These are phyloP conservation scores for Macrotus californicus DNA, from an alignment of 2,113 vertebrate genomes.

Conservation along the genomic window DNA sequence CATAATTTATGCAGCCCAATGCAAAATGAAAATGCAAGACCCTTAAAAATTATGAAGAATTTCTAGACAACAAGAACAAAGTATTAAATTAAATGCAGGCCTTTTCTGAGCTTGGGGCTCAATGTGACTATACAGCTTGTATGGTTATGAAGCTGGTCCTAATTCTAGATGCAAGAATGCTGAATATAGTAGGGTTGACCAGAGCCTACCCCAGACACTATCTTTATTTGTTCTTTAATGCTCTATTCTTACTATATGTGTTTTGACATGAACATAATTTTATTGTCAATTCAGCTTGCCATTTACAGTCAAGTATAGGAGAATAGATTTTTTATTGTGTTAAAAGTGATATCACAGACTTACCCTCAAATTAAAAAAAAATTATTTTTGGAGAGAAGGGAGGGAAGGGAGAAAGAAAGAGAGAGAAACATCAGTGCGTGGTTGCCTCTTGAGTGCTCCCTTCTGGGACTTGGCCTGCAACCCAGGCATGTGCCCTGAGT, in stretches of 20 bases:
- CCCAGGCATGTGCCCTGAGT: too few relatives aligned
- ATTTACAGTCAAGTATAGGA: slow-evolving; percentile 33
- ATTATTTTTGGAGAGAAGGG: too few relatives aligned
- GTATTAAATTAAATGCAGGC: not conserved
- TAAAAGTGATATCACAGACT: not conserved
- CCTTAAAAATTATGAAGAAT: not conserved
- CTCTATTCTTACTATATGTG: not conserved
- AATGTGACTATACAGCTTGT: not conserved
- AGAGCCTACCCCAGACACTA: not conserved
- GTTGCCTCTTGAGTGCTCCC: too few relatives aligned
- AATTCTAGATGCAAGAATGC: not conserved
- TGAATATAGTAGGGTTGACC: not conserved
- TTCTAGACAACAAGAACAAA: not conserved
- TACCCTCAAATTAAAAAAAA: not conserved
- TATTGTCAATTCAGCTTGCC: slow-evolving; percentile 42
- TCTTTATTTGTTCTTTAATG: not conserved
- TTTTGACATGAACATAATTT: slow-evolving; percentile 42
- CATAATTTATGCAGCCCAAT: not conserved
- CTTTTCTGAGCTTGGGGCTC: not conserved
- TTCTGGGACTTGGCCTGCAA: too few relatives aligned
- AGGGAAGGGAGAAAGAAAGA: too few relatives aligned
- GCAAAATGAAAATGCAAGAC: not conserved
- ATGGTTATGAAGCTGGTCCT: not conserved
- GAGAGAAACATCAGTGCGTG: too few relatives aligned
- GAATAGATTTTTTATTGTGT: slow-evolving; percentile 28